Conservation (phyloP, 2,113 vertebrate genomes). For the Bostrychus sinensis region DNA sequence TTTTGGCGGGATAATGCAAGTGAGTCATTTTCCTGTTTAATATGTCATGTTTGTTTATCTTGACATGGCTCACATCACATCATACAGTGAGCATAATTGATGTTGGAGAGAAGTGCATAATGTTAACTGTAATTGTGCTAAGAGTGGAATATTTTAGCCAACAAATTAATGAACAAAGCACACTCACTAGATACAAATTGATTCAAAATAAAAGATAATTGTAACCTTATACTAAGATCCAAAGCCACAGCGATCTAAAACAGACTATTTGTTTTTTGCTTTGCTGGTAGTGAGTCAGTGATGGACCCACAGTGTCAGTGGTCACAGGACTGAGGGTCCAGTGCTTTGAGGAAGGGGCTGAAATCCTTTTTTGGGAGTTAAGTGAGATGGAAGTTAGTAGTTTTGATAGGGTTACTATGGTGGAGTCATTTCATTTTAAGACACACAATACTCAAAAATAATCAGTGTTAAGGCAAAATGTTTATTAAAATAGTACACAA, state of each 20-base stretch:
- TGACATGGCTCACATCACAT: constrained; percentile 53
- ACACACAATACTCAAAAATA: constrained; percentile 17
- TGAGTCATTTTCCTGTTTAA: constrained; percentile 67
- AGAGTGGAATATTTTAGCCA: constrained; percentile 62
- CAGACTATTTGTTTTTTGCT: constrained; percentile 62
- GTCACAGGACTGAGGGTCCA: too few species aligned
- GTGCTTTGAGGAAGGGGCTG: too few species aligned
- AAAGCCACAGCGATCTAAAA: constrained; percentile 42
- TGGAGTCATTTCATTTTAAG: constrained; percentile 46
- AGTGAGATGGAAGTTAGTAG: constrained; percentile 31
- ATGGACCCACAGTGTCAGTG: too few species aligned
- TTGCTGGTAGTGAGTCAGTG: constrained; percentile 42
- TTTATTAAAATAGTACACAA: too few species aligned
- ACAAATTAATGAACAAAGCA: constrained; percentile 49
- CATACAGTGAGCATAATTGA: constrained; percentile 42
- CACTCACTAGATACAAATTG: too few species aligned
- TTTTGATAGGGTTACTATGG: background rate
- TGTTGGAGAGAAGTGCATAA: constrained; percentile 47
- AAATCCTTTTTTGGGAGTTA: constrained; percentile 44
- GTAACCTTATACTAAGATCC: constrained; percentile 51
- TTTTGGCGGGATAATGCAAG: constrained; percentile 66
- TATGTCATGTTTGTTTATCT: constrained; percentile 75
- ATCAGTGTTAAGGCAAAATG: too few species aligned
- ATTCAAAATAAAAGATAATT: constrained; percentile 50
- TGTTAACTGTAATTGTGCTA: constrained; percentile 61